Evolutionary conservation across 2,113 vertebrate genomes (phyloP).

Genomic region (Myanophis thanlyinensis): DNA sequence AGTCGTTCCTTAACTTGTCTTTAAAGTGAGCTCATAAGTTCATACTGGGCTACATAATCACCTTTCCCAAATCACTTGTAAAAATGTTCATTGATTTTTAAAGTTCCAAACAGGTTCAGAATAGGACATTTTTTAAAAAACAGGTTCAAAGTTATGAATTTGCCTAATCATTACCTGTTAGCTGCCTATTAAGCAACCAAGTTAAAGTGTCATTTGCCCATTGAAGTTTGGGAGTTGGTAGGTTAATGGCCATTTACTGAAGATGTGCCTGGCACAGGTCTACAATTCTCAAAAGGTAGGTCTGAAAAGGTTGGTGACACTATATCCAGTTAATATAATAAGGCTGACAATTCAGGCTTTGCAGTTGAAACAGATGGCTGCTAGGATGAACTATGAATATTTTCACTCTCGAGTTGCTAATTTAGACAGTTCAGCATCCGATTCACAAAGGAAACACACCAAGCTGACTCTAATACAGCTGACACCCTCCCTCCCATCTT

Average conservation of each 20-base stretch:
- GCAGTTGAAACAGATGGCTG: slow-evolving; percentile 59
- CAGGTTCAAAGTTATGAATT: neutral
- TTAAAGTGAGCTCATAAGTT: neutral
- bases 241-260: neutral
- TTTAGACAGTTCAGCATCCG: neutral
- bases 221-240: neutral
- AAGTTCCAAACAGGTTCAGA: neutral
- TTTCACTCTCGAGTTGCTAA: slow-evolving; percentile 47
- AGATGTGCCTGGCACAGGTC: neutral
- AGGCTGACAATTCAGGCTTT: slow-evolving; percentile 55
- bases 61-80: neutral
- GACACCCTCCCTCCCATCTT: neutral
- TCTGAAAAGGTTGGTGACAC: slow-evolving; percentile 40
- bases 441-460: slow-evolving; percentile 4
- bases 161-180: neutral
- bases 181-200: neutral
- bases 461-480: neutral
- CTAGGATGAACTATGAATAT: slow-evolving; percentile 34
- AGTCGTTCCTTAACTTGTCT: neutral
- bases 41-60: neutral
- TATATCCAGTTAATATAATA: slow-evolving; percentile 41
- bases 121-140: too few relatives aligned
- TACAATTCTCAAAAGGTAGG: slow-evolving; percentile 38
- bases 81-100: neutral
- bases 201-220: neutral